Evolutionary conservation across 2,113 vertebrate species (phyloP).

Genomic region (Tricholaema leucomelas): DNA sequence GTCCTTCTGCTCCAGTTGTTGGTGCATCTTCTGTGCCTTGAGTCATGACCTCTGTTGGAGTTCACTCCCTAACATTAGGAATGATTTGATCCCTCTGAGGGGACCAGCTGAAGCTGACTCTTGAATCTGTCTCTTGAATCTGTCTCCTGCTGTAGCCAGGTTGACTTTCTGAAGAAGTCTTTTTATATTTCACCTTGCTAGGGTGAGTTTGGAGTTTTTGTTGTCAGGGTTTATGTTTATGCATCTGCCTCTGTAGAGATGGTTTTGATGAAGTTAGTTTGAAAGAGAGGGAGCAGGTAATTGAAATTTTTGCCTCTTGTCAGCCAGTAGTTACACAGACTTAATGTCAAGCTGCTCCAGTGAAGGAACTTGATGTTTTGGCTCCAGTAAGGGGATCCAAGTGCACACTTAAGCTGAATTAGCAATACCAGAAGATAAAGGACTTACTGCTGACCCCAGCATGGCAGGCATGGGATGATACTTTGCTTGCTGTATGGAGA

Average conservation of each 20-base stretch:
- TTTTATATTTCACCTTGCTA: not conserved
- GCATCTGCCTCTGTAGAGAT: not conserved
- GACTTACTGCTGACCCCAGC: not conserved
- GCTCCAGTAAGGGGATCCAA: too few species aligned
- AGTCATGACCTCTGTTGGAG: not conserved
- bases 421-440: not conserved
- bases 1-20: not conserved
- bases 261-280: not conserved
- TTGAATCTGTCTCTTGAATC: not conserved
- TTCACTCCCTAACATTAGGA: not conserved
- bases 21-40: rapidly evolving
- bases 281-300: not conserved
- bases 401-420: not conserved
- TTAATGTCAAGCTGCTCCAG: not conserved
- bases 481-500: not conserved
- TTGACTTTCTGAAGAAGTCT: not conserved
- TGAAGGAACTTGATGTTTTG: too few species aligned
- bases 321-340: not conserved
- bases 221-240: not conserved
- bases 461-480: not conserved
- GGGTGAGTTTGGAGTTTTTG: not conserved
- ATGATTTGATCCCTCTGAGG: not conserved
- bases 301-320: not conserved
- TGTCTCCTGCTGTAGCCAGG: too few species aligned
- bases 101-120: not conserved